Percentiles rank a stretch among this genome's conserved stretches.
Conservation (phyloP, 2,797 vertebrate genomes). For the Oryzias sinensis region DNA sequence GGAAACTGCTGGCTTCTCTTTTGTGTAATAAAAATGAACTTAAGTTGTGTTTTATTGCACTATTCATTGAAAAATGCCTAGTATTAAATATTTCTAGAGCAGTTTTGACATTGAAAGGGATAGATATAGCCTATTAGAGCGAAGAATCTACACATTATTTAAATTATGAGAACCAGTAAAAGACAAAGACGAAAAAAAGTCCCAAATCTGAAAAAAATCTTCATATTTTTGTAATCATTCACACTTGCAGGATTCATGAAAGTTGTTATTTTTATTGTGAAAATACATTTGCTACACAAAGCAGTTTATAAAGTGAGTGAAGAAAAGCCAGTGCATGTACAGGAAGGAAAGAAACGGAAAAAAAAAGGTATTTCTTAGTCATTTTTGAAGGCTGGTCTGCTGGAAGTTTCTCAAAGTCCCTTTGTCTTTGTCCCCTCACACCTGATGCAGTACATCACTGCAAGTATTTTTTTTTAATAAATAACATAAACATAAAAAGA, state of each 20-base stretch:
- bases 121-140: constrained; percentile 64
- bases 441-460: constrained; percentile 35
- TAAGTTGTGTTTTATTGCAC: constrained; percentile 56
- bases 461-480: constrained; percentile 60
- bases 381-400: constrained; percentile 51
- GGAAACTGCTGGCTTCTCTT: constrained; percentile 53
- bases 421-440: constrained; percentile 59
- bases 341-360: constrained; percentile 31
- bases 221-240: constrained; percentile 4
- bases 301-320: constrained; percentile 59
- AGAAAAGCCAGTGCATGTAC: constrained; percentile 72
- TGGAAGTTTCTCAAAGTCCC: constrained; percentile 60
- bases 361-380: constrained; percentile 60
- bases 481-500: constrained; percentile 64
- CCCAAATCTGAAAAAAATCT: constrained; percentile 4
- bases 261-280: constrained; percentile 74
- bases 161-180: constrained; percentile 58
- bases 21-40: constrained; percentile 60
- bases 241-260: constrained; percentile 3
- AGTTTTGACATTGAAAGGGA: constrained; percentile 69
- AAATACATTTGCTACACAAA: constrained; percentile 76
- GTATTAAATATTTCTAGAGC: constrained; percentile 71
- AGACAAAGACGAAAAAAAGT: constrained; percentile 31
- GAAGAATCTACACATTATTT: constrained; percentile 53
- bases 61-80: constrained; percentile 49